Percentiles rank a stretch among this genome's conserved stretches.
phyloP scores from a whole-genome alignment of 64 coral and sea anemone species.

The Cladopsammia gracilis region DNA sequence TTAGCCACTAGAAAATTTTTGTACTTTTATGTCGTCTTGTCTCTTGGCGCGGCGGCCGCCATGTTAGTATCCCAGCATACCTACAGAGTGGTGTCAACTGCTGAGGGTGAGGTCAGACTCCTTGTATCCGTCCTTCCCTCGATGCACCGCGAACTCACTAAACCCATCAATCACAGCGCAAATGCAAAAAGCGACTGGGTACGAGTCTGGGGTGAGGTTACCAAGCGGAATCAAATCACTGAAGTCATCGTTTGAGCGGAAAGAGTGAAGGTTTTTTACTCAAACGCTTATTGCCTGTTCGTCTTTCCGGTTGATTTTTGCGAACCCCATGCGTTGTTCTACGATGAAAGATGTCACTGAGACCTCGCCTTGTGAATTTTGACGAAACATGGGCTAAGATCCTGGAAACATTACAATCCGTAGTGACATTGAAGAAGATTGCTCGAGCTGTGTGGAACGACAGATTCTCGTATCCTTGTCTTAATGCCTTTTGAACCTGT shows the following conservation, averaged over 20 bases:
- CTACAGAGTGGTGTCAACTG: background rate
- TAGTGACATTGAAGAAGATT: constrained; percentile 92
- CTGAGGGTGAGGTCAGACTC: no score
- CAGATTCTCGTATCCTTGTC: constrained; percentile 91
- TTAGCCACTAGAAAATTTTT: no score
- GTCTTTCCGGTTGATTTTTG: background rate
- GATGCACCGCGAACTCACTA: no score
- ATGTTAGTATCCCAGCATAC: background rate
- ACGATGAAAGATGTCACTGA: constrained; percentile 99
- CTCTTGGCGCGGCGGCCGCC: no score
- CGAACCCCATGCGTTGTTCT: constrained; percentile 32
- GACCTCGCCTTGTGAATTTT: constrained; percentile 93
- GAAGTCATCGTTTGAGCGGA: background rate
- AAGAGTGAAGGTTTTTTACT: background rate
- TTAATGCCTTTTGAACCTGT: background rate
- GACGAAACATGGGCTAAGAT: constrained; percentile 90
- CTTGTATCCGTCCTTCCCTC: no score
- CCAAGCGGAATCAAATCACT: constrained; percentile 7
- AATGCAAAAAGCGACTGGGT: no score
- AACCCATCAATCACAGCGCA: no score
- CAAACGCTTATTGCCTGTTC: background rate
- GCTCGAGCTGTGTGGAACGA: constrained; percentile 88
- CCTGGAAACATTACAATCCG: constrained; percentile 84
- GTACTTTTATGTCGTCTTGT: no score
- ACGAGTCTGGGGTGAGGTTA: background rate